These are phyloP conservation scores for Drosophila limbata DNA, from an alignment of 2,888 invertebrate species.

Conservation along the genomic window DNA sequence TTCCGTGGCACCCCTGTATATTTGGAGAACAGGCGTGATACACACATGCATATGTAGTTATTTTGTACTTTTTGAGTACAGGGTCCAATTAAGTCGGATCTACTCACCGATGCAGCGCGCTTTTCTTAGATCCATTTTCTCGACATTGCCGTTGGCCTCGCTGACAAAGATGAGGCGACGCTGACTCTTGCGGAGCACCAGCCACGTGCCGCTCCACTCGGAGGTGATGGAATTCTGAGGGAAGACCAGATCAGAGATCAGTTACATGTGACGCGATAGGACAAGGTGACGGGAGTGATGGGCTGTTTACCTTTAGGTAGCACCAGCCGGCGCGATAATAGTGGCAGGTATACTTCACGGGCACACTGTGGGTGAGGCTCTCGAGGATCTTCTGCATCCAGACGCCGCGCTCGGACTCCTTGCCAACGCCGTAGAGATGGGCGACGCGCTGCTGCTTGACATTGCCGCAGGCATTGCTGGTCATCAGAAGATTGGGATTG, in stretches of 20 bases:
- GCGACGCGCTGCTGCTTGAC: constrained; percentile 82
- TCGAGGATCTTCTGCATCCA: constrained; percentile 94
- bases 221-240: constrained; percentile 83
- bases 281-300: no score
- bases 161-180: constrained; percentile 85
- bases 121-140: constrained; percentile 91
- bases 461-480: constrained; percentile 82
- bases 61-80: not conserved
- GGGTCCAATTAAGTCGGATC: no score
- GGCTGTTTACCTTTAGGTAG: constrained; percentile 88
- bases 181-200: constrained; percentile 90
- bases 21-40: no score
- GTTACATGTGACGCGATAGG: no score
- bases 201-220: constrained; percentile 91
- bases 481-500: constrained; percentile 84
- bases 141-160: constrained; percentile 86
- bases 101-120: constrained; percentile 90
- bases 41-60: no score
- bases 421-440: constrained; percentile 85
- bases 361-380: constrained; percentile 89
- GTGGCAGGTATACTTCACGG: constrained; percentile 89
- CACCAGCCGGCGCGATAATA: constrained; percentile 93
- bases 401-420: constrained; percentile 85
- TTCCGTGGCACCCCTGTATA: no score
- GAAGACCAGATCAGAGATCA: no score